Base-by-base conservation (phyloP, 2,888 invertebrate genomes). In the Hecatera dysodea region DNA sequence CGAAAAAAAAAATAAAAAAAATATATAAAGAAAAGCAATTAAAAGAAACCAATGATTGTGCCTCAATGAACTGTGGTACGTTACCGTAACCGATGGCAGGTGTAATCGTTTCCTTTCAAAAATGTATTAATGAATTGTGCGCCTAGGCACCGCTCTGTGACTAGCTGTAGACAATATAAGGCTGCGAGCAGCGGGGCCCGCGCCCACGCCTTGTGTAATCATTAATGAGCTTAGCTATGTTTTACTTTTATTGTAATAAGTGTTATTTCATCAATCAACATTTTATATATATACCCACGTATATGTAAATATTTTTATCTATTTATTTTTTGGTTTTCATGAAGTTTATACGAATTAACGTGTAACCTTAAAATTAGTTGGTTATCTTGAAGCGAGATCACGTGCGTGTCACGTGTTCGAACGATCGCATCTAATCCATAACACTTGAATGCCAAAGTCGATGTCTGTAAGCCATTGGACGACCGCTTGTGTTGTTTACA, bases 51-150 rank as follows among this genome's bases (percentile, higher is more conserved):
- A 96, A 96, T 96, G 95, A 95, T 96, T 95, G 96, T 96, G 96
- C 96, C 96, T 96, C 95, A 95, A 95, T 95, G 93, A 95, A 94
- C 95, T 95, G 96, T 96, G 95, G 95, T 96, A 95, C 96, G 96
- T 95, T 95, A 96, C 96, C 96, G 93, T 94, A 93, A 94, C 93
- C 91, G 93, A 94, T 93, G 95, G 94, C 95, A 93, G 94, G 93
- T 94, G 90, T 91, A 91, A 93, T 93, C 91, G 94, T 93, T 94
- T 91, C 93, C 93, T 94, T 91, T 91, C 86, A 87, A 90, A 88
- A 91, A 88, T 89, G 89, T 91, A 91, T 90, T 89, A 92, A 93
- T 92, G 93, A 93, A 93, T 86, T 92, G 92, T 90, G 93, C 93
- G 91, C 87, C 81, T 90, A 85, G 91, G 90, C 90, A 86, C 89